Evolutionary conservation across 2,888 invertebrate genomes (phyloP).

Genomic region (Tromatobia lineatoria): DNA sequence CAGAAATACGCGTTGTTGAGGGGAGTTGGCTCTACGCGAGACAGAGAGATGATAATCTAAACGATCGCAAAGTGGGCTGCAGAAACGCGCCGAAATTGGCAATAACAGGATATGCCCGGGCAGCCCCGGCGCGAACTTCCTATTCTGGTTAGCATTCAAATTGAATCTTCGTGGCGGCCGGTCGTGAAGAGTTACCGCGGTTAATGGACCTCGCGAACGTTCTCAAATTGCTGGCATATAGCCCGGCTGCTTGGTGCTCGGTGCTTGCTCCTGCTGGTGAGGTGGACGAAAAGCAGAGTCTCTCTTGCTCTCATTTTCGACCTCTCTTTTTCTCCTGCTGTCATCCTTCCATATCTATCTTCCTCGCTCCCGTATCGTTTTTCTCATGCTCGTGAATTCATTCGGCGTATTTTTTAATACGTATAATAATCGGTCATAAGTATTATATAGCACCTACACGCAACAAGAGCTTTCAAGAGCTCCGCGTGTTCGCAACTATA

Average conservation of each 20-base stretch:
- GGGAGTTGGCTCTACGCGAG: slow-evolving; percentile 63
- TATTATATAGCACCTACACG: slow-evolving; percentile 23
- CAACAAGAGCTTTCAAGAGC: slow-evolving; percentile 46
- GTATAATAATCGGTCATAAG: slow-evolving; percentile 56
- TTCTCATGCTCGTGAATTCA: slow-evolving; percentile 58
- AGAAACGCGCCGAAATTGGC: slow-evolving; percentile 83
- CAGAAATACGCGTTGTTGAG: slow-evolving; percentile 47
- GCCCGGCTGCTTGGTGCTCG: slow-evolving; percentile 55
- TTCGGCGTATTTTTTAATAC: slow-evolving; percentile 62
- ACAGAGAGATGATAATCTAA: slow-evolving; percentile 83
- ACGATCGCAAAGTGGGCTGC: slow-evolving; percentile 83
- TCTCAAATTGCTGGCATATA: slow-evolving; percentile 81
- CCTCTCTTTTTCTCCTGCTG: slow-evolving; percentile 25
- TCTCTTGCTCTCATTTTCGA: slow-evolving; percentile 44
- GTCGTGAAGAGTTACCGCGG: slow-evolving; percentile 83
- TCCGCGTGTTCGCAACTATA: slow-evolving; percentile 6
- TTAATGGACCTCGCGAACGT: slow-evolving; percentile 82
- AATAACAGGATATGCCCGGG: slow-evolving; percentile 80
- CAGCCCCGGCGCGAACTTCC: slow-evolving; percentile 80
- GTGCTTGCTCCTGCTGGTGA: slow-evolving; percentile 53
- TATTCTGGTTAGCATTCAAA: slow-evolving; percentile 85
- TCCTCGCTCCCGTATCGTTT: slow-evolving; percentile 26
- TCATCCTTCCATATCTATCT: slow-evolving; percentile 4
- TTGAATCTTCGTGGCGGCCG: slow-evolving; percentile 83
- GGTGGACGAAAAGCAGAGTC: slow-evolving; percentile 62